Evolutionary conservation across 2,888 invertebrate species (phyloP), one percentile per base, ranked within the genome.

Genomic region (Auanema sp.): DNA sequence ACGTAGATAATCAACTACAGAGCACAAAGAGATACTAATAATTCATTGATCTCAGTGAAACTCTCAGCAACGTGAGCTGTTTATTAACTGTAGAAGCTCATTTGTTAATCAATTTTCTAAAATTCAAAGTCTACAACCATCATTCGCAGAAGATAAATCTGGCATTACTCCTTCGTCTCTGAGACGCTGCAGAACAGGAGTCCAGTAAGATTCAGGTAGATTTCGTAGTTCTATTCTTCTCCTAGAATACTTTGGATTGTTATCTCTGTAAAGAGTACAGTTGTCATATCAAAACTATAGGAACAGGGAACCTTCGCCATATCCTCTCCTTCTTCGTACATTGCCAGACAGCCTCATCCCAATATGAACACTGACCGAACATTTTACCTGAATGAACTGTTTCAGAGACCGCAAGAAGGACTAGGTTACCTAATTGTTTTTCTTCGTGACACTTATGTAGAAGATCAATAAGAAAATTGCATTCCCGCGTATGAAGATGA

Each of bases 321-420:
- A 81, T 78, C 14, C 81, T 67, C 51, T 81, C 81, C 58, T 79
- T 74, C 52, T 81, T 78, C 50, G 79, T 78, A 63, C 81, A 81
- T 58, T 81, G 79, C 77, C 77, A 79, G 8, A 81, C 79, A 14
- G 81, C 81, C 52, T 78, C 79, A 58, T 81, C 77, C 81, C 80
- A 81, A 56, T 79, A 78, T 16, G 74, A 74, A 57, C 81, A 81
- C 52, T 68, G 65, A n/a, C 79, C 79, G 47, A 80, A 54, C 61
- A 75, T 65, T 60, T 72, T 75, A n/a, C 76, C 75, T 75, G 53
- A 41, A 65, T n/a, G 8, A 33, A 5, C 8, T 33, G 33, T 3
- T 3, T 33, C 3, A 25, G 66, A 49, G 6, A 70, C 64, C 49
- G 18, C n/a, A n/a, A 21, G 23, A 52, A 52, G 33, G n/a, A 10